Evolutionary conservation across 2,797 vertebrate genomes (phyloP).

Genomic region (Acipenser ruthenus): DNA sequence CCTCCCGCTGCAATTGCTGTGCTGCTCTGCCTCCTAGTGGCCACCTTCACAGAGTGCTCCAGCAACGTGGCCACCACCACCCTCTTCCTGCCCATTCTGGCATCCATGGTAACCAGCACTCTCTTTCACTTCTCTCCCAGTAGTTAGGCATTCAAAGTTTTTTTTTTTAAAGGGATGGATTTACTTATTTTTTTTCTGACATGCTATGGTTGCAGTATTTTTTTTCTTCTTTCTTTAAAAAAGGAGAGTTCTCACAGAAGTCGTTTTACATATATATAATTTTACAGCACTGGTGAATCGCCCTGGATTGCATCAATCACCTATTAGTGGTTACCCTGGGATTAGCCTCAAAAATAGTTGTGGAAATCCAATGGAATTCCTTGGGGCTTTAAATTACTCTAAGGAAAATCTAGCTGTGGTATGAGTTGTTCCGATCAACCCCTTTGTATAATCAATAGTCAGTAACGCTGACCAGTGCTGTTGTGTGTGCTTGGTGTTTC

Average conservation of each 20-base stretch:
- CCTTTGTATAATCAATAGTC: not conserved
- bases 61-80: slow-evolving; percentile 91
- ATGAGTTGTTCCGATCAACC: not conserved
- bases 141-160: not conserved
- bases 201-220: not conserved
- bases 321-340: too few relatives aligned
- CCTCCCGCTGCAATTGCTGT: slow-evolving; percentile 62
- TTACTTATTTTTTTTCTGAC: not conserved
- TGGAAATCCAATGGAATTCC: too few relatives aligned
- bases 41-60: slow-evolving; percentile 81
- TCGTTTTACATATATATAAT: too few relatives aligned
- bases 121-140: not conserved
- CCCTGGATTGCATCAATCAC: too few relatives aligned
- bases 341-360: too few relatives aligned
- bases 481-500: not conserved
- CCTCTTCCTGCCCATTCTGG: slow-evolving; percentile 82
- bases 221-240: too few relatives aligned
- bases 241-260: too few relatives aligned
- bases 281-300: too few relatives aligned
- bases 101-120: slow-evolving; percentile 68
- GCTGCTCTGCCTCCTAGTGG: slow-evolving; percentile 67
- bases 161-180: not conserved
- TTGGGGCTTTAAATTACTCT: too few relatives aligned
- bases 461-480: not conserved
- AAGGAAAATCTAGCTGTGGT: too few relatives aligned